Evolutionary conservation across 2,888 invertebrate genomes (phyloP).

Genomic region (Pristionchus maxplancki): DNA sequence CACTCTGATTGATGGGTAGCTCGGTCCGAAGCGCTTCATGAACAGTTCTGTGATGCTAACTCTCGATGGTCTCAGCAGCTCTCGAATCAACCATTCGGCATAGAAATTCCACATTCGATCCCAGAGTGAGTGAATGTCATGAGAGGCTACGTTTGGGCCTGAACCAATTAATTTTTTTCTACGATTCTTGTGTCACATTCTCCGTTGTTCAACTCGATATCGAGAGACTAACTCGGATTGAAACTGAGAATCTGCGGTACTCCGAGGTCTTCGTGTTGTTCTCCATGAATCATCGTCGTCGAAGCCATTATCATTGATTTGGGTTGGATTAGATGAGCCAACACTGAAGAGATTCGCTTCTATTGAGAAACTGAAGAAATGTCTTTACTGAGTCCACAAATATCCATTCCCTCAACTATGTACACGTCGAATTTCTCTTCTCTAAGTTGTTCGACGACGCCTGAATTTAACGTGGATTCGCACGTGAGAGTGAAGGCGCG

Average conservation of each 20-base stretch:
- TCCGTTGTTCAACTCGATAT: no score
- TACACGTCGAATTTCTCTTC: conserved; percentile 14
- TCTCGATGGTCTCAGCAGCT: background rate
- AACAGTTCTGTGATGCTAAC: background rate
- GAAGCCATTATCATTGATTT: background rate
- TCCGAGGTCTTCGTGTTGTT: conserved; percentile 18
- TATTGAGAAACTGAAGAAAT: background rate
- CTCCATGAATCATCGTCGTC: conserved; percentile 10
- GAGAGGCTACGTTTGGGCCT: conserved; percentile 24
- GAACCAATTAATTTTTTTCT: background rate
- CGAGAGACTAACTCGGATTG: background rate
- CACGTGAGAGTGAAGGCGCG: background rate
- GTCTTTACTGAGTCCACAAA: background rate
- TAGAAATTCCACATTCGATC: conserved; percentile 22
- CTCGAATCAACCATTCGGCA: conserved; percentile 9
- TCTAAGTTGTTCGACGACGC: background rate
- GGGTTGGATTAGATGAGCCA: background rate
- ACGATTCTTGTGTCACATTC: background rate
- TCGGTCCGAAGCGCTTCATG: background rate
- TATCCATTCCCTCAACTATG: conserved; percentile 26
- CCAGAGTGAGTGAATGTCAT: conserved; percentile 1
- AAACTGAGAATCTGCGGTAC: conserved; percentile 18
- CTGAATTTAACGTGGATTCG: background rate
- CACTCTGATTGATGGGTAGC: background rate
- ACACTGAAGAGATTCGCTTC: background rate